Evolutionary conservation across 2,888 invertebrate species (phyloP).

Genomic region (Ornithoptera priamus): DNA sequence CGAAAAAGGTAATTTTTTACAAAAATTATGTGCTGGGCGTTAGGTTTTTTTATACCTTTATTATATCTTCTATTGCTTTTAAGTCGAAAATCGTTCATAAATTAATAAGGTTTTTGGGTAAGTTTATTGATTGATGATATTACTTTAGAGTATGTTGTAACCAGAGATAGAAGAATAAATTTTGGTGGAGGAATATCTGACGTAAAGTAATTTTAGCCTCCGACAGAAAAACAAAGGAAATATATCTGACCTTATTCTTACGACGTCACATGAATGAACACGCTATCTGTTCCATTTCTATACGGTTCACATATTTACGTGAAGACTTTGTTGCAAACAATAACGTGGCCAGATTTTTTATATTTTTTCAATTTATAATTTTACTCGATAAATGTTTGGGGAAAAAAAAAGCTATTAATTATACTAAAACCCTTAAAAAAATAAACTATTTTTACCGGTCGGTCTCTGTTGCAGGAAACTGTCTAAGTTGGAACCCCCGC

Average conservation of each 20-base stretch:
- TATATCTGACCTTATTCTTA: conserved; percentile 14
- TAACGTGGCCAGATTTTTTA: background rate
- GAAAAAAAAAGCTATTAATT: too few species aligned
- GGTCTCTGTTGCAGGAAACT: too few species aligned
- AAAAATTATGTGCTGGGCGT: too few species aligned
- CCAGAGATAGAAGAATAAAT: background rate
- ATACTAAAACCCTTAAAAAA: background rate
- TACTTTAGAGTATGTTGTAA: background rate
- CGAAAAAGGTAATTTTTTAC: too few species aligned
- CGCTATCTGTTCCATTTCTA: conserved; percentile 6
- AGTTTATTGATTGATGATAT: background rate
- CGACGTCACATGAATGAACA: conserved; percentile 2
- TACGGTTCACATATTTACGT: conserved; percentile 2
- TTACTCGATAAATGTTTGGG: too few species aligned
- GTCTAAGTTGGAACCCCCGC: too few species aligned
- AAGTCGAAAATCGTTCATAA: too few species aligned
- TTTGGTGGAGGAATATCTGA: conserved; percentile 3
- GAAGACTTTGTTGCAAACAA: background rate
- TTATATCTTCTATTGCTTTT: too few species aligned
- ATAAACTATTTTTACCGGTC: background rate
- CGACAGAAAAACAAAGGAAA: conserved; percentile 12
- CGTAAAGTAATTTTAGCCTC: conserved; percentile 5
- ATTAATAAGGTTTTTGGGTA: background rate
- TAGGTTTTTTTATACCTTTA: too few species aligned
- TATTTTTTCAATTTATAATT: background rate